Percentiles rank a stretch among this genome's conserved stretches.
Conservation (phyloP, 2,888 invertebrate species). For the Oxystoma pomonae region DNA sequence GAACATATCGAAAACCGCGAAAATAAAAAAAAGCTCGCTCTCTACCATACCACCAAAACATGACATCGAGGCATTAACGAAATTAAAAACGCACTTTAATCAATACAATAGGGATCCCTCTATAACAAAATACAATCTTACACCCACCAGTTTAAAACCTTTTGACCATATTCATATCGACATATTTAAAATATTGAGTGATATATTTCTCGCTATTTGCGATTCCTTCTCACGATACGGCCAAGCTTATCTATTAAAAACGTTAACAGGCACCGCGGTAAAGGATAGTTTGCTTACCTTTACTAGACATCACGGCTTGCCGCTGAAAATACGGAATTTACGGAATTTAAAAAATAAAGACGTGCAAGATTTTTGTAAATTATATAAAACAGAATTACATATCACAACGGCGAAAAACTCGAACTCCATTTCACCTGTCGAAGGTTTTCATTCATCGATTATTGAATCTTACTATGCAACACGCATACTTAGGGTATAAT, state of each 20-base stretch:
- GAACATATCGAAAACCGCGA: constrained; percentile 1
- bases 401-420: constrained; percentile 21
- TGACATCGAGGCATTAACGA: constrained; percentile 9
- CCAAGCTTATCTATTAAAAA: constrained; percentile 21
- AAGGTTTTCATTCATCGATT: constrained; percentile 25
- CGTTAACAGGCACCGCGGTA: constrained; percentile 6
- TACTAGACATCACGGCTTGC: constrained; percentile 15
- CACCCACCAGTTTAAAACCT: constrained; percentile 27
- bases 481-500: constrained; percentile 10
- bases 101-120: constrained; percentile 28
- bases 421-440: constrained; percentile 25
- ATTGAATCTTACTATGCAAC: constrained; percentile 17
- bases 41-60: constrained; percentile 11
- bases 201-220: constrained; percentile 26
- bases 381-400: constrained; percentile 24
- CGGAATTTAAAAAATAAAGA: constrained; percentile 21
- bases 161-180: constrained; percentile 30
- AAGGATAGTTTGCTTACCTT: constrained; percentile 11
- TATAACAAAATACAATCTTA: constrained; percentile 25
- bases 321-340: constrained; percentile 19
- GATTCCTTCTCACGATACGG: constrained; percentile 30
- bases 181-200: constrained; percentile 24
- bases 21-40: constrained; percentile 5
- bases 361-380: constrained; percentile 17
- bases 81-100: too few relatives aligned